Evolutionary conservation across 2,113 vertebrate genomes (phyloP).

Genomic region (Condylura cristata): DNA sequence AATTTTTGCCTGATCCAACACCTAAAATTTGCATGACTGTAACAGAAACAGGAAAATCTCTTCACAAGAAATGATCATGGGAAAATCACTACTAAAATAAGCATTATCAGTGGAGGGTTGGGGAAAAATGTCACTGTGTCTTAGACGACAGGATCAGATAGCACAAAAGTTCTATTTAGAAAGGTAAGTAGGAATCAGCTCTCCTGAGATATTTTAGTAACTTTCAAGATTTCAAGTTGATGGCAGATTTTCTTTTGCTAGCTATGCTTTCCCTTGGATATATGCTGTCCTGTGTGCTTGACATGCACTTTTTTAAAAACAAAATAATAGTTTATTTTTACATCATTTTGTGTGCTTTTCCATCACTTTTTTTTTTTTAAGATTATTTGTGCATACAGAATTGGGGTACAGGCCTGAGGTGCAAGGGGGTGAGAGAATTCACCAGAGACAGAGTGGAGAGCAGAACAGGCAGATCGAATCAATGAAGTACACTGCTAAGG

Average conservation of each 20-base stretch:
- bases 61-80: slow-evolving; percentile 2
- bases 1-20: background rate
- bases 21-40: background rate
- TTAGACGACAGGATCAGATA: background rate
- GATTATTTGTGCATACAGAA: too few relatives aligned
- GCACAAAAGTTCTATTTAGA: slow-evolving; percentile 12
- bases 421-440: too few relatives aligned
- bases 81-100: background rate
- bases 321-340: too few relatives aligned
- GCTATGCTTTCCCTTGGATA: background rate
- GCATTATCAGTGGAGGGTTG: background rate
- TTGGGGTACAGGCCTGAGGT: too few relatives aligned
- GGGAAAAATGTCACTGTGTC: background rate
- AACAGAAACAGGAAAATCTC: background rate
- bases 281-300: background rate
- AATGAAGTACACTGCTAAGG: too few relatives aligned
- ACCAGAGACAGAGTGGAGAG: too few relatives aligned
- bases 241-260: background rate
- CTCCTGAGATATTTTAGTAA: background rate
- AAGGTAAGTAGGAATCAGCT: background rate
- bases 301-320: too few relatives aligned
- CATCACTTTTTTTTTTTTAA: too few relatives aligned
- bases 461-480: too few relatives aligned
- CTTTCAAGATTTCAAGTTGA: background rate
- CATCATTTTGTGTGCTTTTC: too few relatives aligned